These are phyloP conservation scores for Lophius americanus DNA, from an alignment of 2,797 vertebrate species.

Conservation along the genomic window DNA sequence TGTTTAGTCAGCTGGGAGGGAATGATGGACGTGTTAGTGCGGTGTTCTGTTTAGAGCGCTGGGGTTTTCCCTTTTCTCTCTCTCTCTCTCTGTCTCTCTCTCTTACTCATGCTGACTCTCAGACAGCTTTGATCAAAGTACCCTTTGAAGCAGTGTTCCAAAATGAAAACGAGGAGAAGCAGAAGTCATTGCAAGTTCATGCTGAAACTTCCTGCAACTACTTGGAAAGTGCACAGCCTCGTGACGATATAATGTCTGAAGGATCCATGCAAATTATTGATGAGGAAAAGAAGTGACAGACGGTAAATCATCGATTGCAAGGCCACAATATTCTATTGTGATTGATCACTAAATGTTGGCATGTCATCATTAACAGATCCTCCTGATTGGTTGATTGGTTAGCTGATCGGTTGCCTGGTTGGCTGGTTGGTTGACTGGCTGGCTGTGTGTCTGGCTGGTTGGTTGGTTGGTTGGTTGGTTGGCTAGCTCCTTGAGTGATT, in stretches of 20 bases:
- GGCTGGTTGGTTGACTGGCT: too few species aligned
- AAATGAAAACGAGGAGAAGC: conserved; percentile 85
- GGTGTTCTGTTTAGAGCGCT: conserved; percentile 77
- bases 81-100: conserved; percentile 61
- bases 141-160: conserved; percentile 90
- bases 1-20: conserved; percentile 82
- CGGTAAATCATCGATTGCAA: conserved; percentile 51
- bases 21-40: conserved; percentile 78
- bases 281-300: conserved; percentile 34
- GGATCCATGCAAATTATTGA: conserved; percentile 54
- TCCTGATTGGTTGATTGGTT: background rate
- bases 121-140: conserved; percentile 90
- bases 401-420: too few species aligned
- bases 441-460: too few species aligned
- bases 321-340: conserved; percentile 30
- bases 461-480: too few species aligned
- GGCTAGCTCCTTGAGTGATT: too few species aligned
- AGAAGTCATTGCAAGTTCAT: conserved; percentile 88
- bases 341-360: conserved; percentile 27
- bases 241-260: conserved; percentile 42
- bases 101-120: conserved; percentile 81
- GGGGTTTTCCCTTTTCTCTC: conserved; percentile 78
- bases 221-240: conserved; percentile 78
- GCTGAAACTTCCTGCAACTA: conserved; percentile 85
- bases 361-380: background rate